phyloP scores from a whole-genome alignment of 1,140 invertebrate genomes.

The Cyrtorhinus lividipennis region DNA sequence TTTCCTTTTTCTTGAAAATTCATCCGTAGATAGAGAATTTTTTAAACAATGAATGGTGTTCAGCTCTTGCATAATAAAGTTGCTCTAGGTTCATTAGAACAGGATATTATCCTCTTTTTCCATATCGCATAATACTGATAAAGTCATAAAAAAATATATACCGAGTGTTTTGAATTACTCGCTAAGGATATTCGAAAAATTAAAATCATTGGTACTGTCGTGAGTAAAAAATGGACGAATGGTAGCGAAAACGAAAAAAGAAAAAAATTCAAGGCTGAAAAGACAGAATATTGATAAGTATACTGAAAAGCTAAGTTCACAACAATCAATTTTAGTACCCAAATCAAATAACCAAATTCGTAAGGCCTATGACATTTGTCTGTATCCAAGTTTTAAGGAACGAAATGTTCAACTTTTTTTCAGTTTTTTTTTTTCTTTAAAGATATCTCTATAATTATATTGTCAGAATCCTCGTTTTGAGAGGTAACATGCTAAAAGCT shows the following conservation, averaged over 20 bases:
- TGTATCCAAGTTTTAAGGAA: background rate
- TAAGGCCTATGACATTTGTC: constrained; percentile 19
- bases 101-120: constrained; percentile 10
- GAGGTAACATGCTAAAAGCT: constrained; percentile 19
- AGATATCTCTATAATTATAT: constrained; percentile 18
- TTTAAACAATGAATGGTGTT: constrained; percentile 19
- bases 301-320: background rate
- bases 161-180: constrained; percentile 12
- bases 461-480: constrained; percentile 19
- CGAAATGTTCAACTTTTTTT: constrained; percentile 5
- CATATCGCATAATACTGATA: constrained; percentile 18
- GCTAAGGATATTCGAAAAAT: constrained; percentile 7
- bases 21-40: background rate
- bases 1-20: background rate
- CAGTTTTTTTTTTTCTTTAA: constrained; percentile 11
- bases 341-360: constrained; percentile 12
- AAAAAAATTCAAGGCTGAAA: constrained; percentile 2
- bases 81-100: constrained; percentile 5
- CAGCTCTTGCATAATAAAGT: constrained; percentile 17
- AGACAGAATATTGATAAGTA: background rate
- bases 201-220: constrained; percentile 1
- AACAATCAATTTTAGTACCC: constrained; percentile 3
- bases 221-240: constrained; percentile 19
- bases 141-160: constrained; percentile 19
- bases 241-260: constrained; percentile 5